Percentiles rank a stretch among this genome's conserved stretches.
phyloP scores from a whole-genome alignment of 2,888 invertebrate species.

The Epinotia nisella region DNA sequence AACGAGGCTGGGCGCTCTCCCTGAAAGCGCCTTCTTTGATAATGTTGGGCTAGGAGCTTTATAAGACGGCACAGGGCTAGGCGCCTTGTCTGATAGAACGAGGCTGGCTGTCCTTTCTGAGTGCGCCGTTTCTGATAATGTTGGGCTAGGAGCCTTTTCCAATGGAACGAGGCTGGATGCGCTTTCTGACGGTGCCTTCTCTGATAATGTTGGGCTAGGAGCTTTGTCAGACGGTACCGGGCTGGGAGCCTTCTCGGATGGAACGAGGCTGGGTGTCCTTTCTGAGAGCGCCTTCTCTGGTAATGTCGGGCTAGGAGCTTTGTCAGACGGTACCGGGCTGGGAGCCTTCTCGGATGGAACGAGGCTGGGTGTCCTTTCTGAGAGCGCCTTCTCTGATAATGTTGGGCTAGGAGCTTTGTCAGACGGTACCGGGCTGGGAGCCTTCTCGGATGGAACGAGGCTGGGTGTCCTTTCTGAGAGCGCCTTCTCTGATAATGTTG shows the following conservation, averaged over 20 bases:
- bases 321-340: slow-evolving; percentile 22
- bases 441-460: slow-evolving; percentile 12
- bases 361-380: slow-evolving; percentile 19
- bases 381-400: neutral
- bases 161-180: slow-evolving; percentile 8
- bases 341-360: slow-evolving; percentile 34
- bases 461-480: slow-evolving; percentile 41
- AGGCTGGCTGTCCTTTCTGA: slow-evolving; percentile 3
- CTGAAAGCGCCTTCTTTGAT: slow-evolving; percentile 23
- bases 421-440: neutral
- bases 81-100: neutral
- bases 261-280: slow-evolving; percentile 28
- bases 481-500: slow-evolving; percentile 38
- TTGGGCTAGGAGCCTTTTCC: slow-evolving; percentile 38
- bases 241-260: slow-evolving; percentile 17
- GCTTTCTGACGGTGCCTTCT: neutral
- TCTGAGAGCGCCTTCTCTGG: slow-evolving; percentile 24
- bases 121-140: neutral
- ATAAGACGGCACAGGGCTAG: slow-evolving; percentile 10
- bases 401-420: slow-evolving; percentile 7
- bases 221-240: neutral
- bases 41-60: slow-evolving; percentile 23
- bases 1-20: slow-evolving; percentile 39
- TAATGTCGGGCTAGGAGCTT: neutral
- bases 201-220: slow-evolving; percentile 32